These are phyloP conservation scores for Masnerella sp. DNA, from an alignment of 2,888 invertebrate genomes.

Conservation along the genomic window DNA sequence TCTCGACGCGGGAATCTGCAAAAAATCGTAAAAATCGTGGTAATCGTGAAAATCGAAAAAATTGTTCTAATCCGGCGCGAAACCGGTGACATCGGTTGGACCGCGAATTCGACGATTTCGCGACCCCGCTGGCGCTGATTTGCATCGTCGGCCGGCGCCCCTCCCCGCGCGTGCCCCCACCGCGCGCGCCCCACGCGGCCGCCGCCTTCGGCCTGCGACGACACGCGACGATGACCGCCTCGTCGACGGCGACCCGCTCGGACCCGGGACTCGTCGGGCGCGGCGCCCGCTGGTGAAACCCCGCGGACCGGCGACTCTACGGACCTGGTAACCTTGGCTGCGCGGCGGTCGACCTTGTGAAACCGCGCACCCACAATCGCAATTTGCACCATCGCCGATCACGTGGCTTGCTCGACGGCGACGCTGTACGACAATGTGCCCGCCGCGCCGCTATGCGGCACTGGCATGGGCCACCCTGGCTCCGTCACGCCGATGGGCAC, in stretches of 20 bases:
- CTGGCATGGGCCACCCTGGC: conserved; percentile 78
- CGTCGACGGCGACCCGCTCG: conserved; percentile 54
- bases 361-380: conserved; percentile 77
- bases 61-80: too few relatives aligned
- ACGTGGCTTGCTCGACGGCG: conserved; percentile 90
- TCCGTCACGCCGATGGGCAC: conserved; percentile 78
- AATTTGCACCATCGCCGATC: conserved; percentile 84
- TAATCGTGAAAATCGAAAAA: too few relatives aligned
- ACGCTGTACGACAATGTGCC: conserved; percentile 90
- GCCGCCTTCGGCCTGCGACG: conserved; percentile 14
- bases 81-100: too few relatives aligned
- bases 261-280: conserved; percentile 64
- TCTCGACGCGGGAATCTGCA: conserved; percentile 8
- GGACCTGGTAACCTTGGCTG: conserved; percentile 60
- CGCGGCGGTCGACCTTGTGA: conserved; percentile 66
- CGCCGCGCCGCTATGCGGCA: conserved; percentile 82
- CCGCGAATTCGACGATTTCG: too few relatives aligned
- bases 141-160: too few relatives aligned
- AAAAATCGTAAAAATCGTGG: too few relatives aligned
- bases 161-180: too few relatives aligned
- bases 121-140: too few relatives aligned
- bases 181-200: too few relatives aligned
- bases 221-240: conserved; percentile 42
- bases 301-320: conserved; percentile 59
- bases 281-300: conserved; percentile 55